Conservation (phyloP, 2,113 vertebrate genomes). For the Trichomycterus rosablanca region DNA sequence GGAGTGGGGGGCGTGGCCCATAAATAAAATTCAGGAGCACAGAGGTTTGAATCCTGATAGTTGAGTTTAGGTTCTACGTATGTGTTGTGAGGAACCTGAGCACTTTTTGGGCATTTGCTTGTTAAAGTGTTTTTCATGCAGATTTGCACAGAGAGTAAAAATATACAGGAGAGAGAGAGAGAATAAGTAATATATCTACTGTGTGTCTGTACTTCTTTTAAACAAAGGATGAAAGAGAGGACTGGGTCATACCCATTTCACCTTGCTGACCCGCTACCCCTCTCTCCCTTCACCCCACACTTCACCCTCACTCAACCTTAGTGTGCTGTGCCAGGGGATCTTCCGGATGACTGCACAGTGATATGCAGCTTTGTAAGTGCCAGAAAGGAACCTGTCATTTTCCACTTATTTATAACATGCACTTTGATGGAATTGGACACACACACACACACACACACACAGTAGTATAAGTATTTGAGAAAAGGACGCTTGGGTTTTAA, state of each 20-base stretch:
- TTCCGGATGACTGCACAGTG: conserved; percentile 52
- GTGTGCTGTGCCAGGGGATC: conserved; percentile 29
- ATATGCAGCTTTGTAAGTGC: conserved; percentile 43
- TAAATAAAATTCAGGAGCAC: no score
- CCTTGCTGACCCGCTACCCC: conserved; percentile 3
- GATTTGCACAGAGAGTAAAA: neutral
- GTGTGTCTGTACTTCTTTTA: conserved; percentile 41
- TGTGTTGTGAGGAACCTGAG: no score
- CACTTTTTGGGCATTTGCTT: no score
- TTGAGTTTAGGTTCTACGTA: no score
- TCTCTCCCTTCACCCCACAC: conserved; percentile 1
- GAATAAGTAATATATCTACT: conserved; percentile 38
- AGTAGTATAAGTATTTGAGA: no score
- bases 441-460: conserved; percentile 16
- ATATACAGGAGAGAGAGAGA: neutral
- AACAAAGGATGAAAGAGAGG: conserved; percentile 10
- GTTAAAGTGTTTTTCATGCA: neutral
- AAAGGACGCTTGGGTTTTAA: no score
- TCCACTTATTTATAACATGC: conserved; percentile 48
- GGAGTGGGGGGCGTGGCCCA: no score
- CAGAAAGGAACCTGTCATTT: conserved; percentile 55
- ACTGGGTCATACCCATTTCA: conserved; percentile 4
- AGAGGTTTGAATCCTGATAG: no score
- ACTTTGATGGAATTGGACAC: conserved; percentile 35
- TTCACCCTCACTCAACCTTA: neutral